These are phyloP conservation scores for Hydrophis major DNA, from an alignment of 2,797 vertebrate species.

Conservation along the genomic window DNA sequence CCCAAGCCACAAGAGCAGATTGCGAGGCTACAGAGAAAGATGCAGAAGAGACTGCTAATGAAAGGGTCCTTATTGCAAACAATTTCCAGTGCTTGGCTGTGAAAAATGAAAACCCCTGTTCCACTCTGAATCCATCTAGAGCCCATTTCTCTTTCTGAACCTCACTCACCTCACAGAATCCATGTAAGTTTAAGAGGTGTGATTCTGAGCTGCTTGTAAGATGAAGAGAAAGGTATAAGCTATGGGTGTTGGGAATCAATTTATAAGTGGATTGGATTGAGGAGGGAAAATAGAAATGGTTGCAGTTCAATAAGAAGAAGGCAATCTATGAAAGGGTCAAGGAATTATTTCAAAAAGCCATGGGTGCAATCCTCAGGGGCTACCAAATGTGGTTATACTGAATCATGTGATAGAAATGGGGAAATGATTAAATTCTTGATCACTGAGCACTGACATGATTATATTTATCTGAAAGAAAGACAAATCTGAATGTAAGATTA, in stretches of 20 bases:
- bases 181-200: background rate
- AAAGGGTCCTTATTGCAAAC: background rate
- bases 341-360: background rate
- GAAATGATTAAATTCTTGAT: background rate
- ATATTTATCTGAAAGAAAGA: background rate
- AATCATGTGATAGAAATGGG: background rate
- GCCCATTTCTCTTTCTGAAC: background rate
- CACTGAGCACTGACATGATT: background rate
- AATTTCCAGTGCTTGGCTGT: background rate
- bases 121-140: background rate
- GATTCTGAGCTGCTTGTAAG: background rate
- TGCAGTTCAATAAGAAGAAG: background rate
- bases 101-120: background rate
- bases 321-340: background rate
- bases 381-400: background rate
- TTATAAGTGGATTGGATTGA: background rate
- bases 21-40: background rate
- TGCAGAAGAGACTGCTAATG: background rate
- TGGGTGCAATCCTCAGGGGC: background rate
- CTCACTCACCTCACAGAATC: background rate
- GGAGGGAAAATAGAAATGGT: background rate
- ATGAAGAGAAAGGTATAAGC: background rate
- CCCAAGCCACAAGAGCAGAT: background rate
- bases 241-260: background rate
- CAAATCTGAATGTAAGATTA: background rate